Conservation (phyloP, 2,113 vertebrate species). For the Loxodonta africana region DNA sequence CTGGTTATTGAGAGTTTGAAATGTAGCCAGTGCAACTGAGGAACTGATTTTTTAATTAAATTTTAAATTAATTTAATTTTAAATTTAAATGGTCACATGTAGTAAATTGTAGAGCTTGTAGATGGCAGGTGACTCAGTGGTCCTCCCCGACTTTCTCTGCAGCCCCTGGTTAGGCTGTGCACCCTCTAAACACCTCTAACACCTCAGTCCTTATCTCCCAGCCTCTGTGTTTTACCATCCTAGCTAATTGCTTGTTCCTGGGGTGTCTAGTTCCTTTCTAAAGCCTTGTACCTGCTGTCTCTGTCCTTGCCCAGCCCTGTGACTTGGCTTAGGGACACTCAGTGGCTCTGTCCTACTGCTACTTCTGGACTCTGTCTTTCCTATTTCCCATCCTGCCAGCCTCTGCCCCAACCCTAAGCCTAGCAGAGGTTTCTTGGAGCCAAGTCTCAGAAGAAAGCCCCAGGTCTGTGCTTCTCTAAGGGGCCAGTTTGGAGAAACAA, state of each 20-base stretch:
- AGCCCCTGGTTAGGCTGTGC: neutral
- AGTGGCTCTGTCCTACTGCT: neutral
- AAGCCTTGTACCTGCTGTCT: neutral
- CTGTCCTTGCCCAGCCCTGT: neutral
- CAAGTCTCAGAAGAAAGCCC: neutral
- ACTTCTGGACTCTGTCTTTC: neutral
- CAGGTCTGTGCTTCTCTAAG: rapidly evolving
- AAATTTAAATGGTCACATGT: neutral
- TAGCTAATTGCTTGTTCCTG: neutral
- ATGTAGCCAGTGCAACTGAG: neutral
- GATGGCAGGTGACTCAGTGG: neutral
- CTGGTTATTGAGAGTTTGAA: neutral
- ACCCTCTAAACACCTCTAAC: rapidly evolving
- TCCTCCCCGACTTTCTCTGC: no score
- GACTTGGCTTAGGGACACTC: neutral
- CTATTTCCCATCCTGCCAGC: neutral
- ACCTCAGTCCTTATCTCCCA: neutral
- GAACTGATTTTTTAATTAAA: neutral
- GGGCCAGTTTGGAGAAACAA: neutral
- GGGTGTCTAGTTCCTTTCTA: neutral
- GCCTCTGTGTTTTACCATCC: neutral
- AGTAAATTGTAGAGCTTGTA: neutral
- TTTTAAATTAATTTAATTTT: constrained; percentile 15
- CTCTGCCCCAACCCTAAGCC: neutral
- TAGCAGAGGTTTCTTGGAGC: neutral